Evolutionary conservation across 2,113 vertebrate genomes (phyloP).

Genomic region (Rhynchopsitta pachyrhyncha): DNA sequence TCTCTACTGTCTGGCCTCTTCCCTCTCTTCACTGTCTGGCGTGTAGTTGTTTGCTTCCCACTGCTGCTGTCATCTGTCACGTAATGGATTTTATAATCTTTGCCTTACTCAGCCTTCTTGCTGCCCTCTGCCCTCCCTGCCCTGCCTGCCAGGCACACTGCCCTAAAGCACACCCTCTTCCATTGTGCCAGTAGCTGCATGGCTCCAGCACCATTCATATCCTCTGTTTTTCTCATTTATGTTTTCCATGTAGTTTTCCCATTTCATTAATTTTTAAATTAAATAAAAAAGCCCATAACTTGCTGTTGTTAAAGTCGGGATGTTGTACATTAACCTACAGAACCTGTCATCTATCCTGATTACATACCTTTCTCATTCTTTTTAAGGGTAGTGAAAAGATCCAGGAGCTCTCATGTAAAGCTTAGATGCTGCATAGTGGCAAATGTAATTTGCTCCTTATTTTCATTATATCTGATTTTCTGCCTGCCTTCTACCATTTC

Average conservation of each 20-base stretch:
- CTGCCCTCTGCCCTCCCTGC: not conserved
- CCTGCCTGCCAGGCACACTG: rapidly evolving
- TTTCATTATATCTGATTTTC: not conserved
- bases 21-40: not conserved
- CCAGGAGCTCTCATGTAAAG: not conserved
- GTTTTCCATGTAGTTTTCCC: not conserved
- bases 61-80: not conserved
- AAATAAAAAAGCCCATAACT: not conserved
- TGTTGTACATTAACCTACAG: not conserved
- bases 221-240: not conserved
- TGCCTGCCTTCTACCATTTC: not conserved
- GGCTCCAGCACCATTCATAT: not conserved
- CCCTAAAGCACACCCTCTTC: not conserved
- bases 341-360: not conserved
- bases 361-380: not conserved
- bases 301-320: not conserved
- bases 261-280: constrained; percentile 25
- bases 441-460: not conserved
- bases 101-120: rapidly evolving
- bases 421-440: not conserved
- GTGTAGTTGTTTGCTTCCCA: not conserved
- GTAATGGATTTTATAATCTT: not conserved
- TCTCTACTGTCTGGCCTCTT: not conserved
- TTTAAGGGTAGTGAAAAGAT: not conserved
- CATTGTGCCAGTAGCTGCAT: rapidly evolving